A percentile compares a stretch with the other conserved stretches of the same genome.
Conservation (phyloP, 1,140 invertebrate species). For the Micrasema longulum region DNA sequence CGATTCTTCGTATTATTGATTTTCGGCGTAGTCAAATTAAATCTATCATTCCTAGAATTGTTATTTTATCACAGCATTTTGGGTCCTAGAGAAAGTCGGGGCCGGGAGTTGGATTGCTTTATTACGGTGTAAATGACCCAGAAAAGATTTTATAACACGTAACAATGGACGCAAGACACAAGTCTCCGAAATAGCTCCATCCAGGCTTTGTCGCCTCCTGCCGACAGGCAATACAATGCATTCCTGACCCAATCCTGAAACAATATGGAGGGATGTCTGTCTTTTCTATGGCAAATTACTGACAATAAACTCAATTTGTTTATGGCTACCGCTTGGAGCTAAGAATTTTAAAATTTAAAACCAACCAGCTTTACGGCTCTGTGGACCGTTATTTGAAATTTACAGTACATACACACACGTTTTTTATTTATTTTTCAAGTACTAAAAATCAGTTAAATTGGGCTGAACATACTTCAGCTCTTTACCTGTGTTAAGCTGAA, state of each 20-base stretch:
- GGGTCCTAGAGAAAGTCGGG: slow-evolving; percentile 7
- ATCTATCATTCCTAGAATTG: neutral
- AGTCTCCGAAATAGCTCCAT: neutral
- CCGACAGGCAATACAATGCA: slow-evolving; percentile 6
- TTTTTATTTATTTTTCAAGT: no score
- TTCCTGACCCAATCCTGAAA: slow-evolving; percentile 7
- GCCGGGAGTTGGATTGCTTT: slow-evolving; percentile 20
- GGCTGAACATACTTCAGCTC: no score
- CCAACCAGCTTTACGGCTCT: no score
- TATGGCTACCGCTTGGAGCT: neutral
- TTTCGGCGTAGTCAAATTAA: neutral
- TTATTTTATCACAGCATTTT: slow-evolving; percentile 9
- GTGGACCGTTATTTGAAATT: no score
- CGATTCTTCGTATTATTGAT: no score
- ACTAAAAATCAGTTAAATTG: no score
- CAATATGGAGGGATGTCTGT: slow-evolving; percentile 6
- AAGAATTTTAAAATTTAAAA: no score
- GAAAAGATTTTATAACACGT: slow-evolving; percentile 32
- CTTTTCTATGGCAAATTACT: slow-evolving; percentile 6
- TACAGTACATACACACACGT: no score
- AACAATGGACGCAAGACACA: slow-evolving; percentile 10
- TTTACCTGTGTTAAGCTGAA: no score
- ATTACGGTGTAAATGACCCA: slow-evolving; percentile 32
- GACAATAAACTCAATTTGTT: slow-evolving; percentile 30
- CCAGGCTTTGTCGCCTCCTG: slow-evolving; percentile 15